Evolutionary conservation across 2,888 invertebrate species (phyloP), one percentile per base, ranked within the genome.

Genomic region (Blomia tropicalis): DNA sequence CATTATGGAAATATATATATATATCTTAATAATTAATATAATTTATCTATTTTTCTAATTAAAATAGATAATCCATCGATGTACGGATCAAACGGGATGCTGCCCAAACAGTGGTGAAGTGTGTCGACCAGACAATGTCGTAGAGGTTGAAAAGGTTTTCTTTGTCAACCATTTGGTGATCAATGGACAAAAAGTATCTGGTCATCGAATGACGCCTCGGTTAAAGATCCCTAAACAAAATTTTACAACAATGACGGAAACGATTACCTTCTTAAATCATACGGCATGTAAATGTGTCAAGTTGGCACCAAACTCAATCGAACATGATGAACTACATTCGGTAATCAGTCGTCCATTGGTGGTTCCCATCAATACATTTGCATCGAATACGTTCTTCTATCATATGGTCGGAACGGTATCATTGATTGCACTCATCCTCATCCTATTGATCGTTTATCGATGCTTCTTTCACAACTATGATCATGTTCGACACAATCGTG

Each of bases 271-370:
- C 4, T 14, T 41, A 11, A 58, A 58, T 58, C 59, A 58, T 22
- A 58, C 59, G n/a, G 11, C 14, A 17, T 58, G 59, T 43, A 41
- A 41, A n/a, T 58, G 59, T 29, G 27, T 32, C 17, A 53, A 36
- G 5, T 4, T 41, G 22, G 36, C 59, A 43, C 36, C 41, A n/a
- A 19, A 58, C 25, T 14, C 43, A 5, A 41, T 58, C 23, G 41
- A 58, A 43, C 59, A 58, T 22, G 59, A 58, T 29, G 59, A 58
- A 23, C n/a, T 36, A 25, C 59, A 58, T n/a, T 32, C 36, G 17
- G 59, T 58, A n/a, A 22, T 58, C 36, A 58, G 59, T 19, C 59
- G 59, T 14, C 59, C 59, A 19, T 22, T 58, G 36, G 51, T 47
- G 11, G 51, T 36, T 7, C 36, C 51, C 51, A 19, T 43, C 22